These are phyloP conservation scores for Mesorhabditis sp. DNA, from an alignment of 2,888 invertebrate genomes.

Conservation along the genomic window DNA sequence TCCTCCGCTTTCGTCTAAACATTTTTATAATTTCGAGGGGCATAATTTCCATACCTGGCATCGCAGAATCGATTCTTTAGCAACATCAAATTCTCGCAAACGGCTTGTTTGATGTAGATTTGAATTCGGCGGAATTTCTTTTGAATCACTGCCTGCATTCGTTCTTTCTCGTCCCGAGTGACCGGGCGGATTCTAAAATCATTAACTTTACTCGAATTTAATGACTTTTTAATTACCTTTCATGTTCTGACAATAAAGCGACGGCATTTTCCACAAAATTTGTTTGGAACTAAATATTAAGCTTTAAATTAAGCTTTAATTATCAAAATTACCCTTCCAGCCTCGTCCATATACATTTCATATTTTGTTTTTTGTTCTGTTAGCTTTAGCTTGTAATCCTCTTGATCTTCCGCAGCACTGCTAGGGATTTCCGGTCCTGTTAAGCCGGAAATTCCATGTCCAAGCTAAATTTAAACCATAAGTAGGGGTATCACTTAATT, in stretches of 20 bases:
- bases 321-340: background rate
- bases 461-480: conserved; percentile 8
- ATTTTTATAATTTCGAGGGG: background rate
- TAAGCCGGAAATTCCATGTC: conserved; percentile 13
- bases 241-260: conserved; percentile 66
- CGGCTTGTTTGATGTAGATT: conserved; percentile 89
- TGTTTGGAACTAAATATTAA: conserved; percentile 10
- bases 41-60: conserved; percentile 58
- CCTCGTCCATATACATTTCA: background rate
- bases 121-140: conserved; percentile 71
- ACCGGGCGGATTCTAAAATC: conserved; percentile 9
- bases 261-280: conserved; percentile 64
- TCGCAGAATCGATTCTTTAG: conserved; percentile 75
- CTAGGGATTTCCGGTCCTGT: background rate
- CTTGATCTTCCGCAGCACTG: conserved; percentile 14
- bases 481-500: too few relatives aligned
- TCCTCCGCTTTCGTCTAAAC: conserved; percentile 77
- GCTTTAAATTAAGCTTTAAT: background rate
- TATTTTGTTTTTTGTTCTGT: conserved; percentile 9
- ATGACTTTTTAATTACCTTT: conserved; percentile 65
- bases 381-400: conserved; percentile 21
- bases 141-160: conserved; percentile 82
- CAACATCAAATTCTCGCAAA: conserved; percentile 98
- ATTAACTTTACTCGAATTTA: conserved; percentile 66
- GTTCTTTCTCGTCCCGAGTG: conserved; percentile 10